Conservation (phyloP, 2,888 invertebrate species). For the Spatulosminthurus flaviceps region DNA sequence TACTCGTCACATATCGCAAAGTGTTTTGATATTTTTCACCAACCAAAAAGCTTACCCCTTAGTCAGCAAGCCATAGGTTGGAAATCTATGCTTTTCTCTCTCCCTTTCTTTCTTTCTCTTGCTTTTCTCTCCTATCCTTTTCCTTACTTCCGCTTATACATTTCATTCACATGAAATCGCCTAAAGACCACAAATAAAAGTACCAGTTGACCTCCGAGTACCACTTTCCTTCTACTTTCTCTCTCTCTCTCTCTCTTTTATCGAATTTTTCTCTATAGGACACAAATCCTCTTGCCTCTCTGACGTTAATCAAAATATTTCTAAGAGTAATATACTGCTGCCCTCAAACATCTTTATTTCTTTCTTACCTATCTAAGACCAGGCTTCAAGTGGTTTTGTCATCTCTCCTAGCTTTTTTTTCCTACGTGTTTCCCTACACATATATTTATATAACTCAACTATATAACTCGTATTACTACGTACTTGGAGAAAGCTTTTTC, state of each 20-base stretch:
- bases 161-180: constrained; percentile 10
- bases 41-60: constrained; percentile 20
- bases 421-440: too few species aligned
- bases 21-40: constrained; percentile 34
- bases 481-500: too few species aligned
- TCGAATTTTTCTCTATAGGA: constrained; percentile 11
- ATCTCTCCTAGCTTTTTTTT: not conserved
- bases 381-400: not conserved
- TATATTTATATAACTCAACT: too few species aligned
- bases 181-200: constrained; percentile 8
- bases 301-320: constrained; percentile 18
- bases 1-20: constrained; percentile 1
- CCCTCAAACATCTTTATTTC: not conserved
- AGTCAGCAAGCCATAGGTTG: not conserved
- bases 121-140: not conserved
- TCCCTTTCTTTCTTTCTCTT: not conserved
- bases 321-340: not conserved
- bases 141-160: not conserved
- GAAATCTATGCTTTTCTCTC: not conserved
- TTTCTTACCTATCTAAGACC: not conserved
- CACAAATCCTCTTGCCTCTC: not conserved
- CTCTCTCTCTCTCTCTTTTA: not conserved
- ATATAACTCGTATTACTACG: too few species aligned
- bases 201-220: not conserved
- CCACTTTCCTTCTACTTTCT: not conserved